Percentiles rank a stretch among this genome's conserved stretches.
phyloP scores from a whole-genome alignment of 1,140 invertebrate species.

The Cydia amplana region DNA sequence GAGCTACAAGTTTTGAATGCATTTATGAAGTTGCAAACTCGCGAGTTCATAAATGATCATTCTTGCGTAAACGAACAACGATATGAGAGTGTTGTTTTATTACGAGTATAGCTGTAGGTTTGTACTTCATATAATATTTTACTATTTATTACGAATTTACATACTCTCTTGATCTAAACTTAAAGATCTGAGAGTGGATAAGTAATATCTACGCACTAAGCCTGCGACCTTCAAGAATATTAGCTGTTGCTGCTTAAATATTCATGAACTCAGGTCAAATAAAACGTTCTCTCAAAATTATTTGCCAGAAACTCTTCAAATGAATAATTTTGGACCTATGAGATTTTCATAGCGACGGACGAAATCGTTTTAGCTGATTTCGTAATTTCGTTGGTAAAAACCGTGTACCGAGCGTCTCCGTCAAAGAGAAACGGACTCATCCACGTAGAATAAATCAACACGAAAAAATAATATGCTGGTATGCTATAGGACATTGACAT shows the following conservation, averaged over 20 bases:
- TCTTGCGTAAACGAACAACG: not conserved
- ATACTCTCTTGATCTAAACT: not conserved
- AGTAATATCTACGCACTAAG: not conserved
- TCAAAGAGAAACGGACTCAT: constrained; percentile 57
- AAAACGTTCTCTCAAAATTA: constrained; percentile 27
- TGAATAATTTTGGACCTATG: constrained; percentile 37
- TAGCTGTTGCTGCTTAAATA: constrained; percentile 30
- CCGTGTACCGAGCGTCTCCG: constrained; percentile 43
- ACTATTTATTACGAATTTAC: not conserved
- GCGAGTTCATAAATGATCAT: constrained; percentile 12
- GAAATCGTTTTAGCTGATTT: constrained; percentile 32
- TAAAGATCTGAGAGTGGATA: not conserved
- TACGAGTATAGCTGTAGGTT: not conserved
- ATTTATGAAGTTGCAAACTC: constrained; percentile 11
- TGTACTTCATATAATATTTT: too few relatives aligned
- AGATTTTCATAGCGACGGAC: constrained; percentile 30
- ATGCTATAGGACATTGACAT: constrained; percentile 26
- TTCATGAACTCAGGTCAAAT: constrained; percentile 9
- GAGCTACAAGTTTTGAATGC: constrained; percentile 18
- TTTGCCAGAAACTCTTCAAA: constrained; percentile 31
- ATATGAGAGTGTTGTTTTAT: constrained; percentile 34
- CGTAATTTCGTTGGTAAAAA: constrained; percentile 41
- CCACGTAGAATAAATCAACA: constrained; percentile 55
- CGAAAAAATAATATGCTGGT: constrained; percentile 56
- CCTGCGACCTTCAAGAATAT: not conserved